Base-by-base conservation (phyloP, 2,113 vertebrate species). In the Carollia perspicillata region DNA sequence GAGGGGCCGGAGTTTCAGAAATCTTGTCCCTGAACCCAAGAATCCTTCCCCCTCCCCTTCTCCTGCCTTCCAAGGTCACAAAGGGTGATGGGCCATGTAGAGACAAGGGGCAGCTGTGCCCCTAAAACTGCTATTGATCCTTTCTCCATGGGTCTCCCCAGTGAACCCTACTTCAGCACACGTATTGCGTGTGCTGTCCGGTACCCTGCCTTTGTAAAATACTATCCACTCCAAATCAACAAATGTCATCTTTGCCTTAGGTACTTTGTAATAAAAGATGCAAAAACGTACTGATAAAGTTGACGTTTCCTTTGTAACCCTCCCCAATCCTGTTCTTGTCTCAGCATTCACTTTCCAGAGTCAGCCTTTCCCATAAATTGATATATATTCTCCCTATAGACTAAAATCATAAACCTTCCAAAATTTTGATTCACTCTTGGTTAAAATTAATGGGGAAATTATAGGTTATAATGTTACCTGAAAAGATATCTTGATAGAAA, bases 371-470 rank as follows among this genome's bases (percentile, higher is more conserved):
- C 49, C 53, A 71, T 74, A 75, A 80, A 77, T 90, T 86, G 80
- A 12, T 55, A 7, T 37, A 51, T 44, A 87, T 66, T 81, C 58
- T 78, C 68, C 40, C 33, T 80, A 11, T 5, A 77, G 23, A 77
- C 74, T 69, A n/a, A 94, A 92, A 85, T 37, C 30, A 90, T 55
- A 80, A 77, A 58, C 37, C 26, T 68, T 92, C 26, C 37, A 90
- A 84, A 93, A 71, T 12, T 88, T 42, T 88, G 8, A 69, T 72
- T 91, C 5, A 74, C 14, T 77, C 26, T 90, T 90, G 55, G 26
- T 88, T 88, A 71, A 93, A 95, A 88, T 65, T 90, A 92, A 80
- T 94, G 51, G 42, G 79, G 72, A 83, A 91, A 81, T 65, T 86
- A 53, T 37, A 78, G 37, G 6, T 66, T 18, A 87, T 83, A 94